Conservation (phyloP, 2,113 vertebrate genomes). For the Salvator merianae region DNA sequence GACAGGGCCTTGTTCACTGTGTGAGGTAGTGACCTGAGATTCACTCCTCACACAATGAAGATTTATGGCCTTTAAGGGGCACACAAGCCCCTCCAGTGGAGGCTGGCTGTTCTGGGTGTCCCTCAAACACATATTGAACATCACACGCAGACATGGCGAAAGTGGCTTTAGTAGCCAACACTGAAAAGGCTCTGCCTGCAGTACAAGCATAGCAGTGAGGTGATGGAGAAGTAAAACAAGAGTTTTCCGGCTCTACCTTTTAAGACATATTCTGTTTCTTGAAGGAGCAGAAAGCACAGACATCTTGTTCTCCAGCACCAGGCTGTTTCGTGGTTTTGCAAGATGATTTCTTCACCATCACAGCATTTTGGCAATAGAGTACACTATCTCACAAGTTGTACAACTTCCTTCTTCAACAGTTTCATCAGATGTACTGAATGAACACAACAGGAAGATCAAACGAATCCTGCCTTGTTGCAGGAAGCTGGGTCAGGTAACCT, state of each 20-base stretch:
- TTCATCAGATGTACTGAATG: constrained; percentile 8
- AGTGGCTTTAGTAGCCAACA: neutral
- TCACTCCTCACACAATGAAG: too few relatives aligned
- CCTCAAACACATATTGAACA: too few relatives aligned
- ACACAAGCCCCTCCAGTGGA: too few relatives aligned
- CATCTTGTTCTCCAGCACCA: neutral
- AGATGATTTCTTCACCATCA: neutral
- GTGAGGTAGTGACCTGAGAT: too few relatives aligned
- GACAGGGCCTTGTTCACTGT: too few relatives aligned
- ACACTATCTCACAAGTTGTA: neutral
- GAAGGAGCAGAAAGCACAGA: too few relatives aligned
- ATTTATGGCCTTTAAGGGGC: too few relatives aligned
- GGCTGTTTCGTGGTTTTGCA: neutral
- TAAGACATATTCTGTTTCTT: too few relatives aligned
- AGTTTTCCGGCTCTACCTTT: neutral
- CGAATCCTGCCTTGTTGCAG: neutral
- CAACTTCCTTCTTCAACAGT: constrained; percentile 16
- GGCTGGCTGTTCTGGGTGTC: too few relatives aligned
- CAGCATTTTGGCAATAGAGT: neutral
- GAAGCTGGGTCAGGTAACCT: neutral
- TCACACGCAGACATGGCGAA: too few relatives aligned
- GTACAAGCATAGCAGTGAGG: neutral
- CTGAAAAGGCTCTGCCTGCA: neutral
- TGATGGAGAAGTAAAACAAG: neutral
- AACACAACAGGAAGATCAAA: neutral